These are phyloP conservation scores for Limnephilus marmoratus DNA, from an alignment of 2,888 invertebrate species.

Conservation along the genomic window DNA sequence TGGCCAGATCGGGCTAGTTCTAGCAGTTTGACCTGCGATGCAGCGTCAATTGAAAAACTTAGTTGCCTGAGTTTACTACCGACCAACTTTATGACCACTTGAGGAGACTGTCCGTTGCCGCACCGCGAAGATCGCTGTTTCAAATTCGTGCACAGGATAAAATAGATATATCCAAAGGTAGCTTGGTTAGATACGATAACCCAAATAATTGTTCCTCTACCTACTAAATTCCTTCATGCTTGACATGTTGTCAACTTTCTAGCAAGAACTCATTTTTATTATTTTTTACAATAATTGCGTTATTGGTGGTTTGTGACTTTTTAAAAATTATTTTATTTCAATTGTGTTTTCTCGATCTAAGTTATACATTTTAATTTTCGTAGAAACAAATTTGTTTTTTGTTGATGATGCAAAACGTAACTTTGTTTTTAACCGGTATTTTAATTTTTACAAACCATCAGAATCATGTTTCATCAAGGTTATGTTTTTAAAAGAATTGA, in stretches of 20 bases:
- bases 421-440: no score
- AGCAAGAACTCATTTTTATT: background rate
- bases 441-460: no score
- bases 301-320: no score
- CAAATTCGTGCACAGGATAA: background rate
- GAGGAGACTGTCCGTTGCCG: conserved; percentile 20
- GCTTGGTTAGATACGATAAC: background rate
- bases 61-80: conserved; percentile 48
- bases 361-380: background rate
- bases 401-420: no score
- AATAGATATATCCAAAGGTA: background rate
- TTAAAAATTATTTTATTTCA: no score
- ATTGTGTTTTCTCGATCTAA: background rate
- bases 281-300: no score
- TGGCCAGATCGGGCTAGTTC: conserved; percentile 45
- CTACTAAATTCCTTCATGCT: background rate
- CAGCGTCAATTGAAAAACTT: conserved; percentile 56
- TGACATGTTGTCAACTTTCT: background rate
- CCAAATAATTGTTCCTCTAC: no score
- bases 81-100: conserved; percentile 44
- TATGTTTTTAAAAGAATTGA: no score
- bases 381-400: no score
- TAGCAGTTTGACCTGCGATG: conserved; percentile 52
- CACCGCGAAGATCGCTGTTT: conserved; percentile 10
- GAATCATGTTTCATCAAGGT: no score